Conservation (phyloP, 2,888 invertebrate species). For the Caenorhabditis zanzibari region DNA sequence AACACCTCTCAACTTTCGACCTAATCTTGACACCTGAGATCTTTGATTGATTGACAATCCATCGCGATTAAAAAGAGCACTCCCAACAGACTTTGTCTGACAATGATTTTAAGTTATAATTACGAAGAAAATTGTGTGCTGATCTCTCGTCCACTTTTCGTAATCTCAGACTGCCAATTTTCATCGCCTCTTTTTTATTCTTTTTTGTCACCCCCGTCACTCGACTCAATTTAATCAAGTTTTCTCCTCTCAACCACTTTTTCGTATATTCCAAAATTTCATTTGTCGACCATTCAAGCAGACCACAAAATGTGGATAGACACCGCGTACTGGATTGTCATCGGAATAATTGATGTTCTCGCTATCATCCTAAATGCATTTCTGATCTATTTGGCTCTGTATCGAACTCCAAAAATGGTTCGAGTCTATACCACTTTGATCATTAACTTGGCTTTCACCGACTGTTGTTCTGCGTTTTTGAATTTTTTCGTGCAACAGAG, state of each 20-base stretch:
- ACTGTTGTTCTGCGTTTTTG: slow-evolving; percentile 45
- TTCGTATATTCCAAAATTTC: slow-evolving; percentile 9
- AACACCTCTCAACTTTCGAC: too few relatives aligned
- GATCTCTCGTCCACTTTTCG: background rate
- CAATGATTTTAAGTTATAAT: background rate
- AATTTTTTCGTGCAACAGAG: slow-evolving; percentile 60
- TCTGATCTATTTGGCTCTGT: slow-evolving; percentile 53
- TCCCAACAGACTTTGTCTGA: slow-evolving; percentile 9
- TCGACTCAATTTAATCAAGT: slow-evolving; percentile 25
- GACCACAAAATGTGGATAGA: background rate
- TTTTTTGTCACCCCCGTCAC: slow-evolving; percentile 29
- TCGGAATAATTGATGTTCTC: slow-evolving; percentile 39
- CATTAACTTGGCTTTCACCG: slow-evolving; percentile 58
- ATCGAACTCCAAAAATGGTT: slow-evolving; percentile 52
- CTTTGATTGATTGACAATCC: too few relatives aligned
- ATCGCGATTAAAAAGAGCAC: background rate
- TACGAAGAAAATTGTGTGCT: background rate
- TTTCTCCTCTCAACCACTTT: slow-evolving; percentile 1
- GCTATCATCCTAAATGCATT: slow-evolving; percentile 50
- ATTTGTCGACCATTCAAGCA: background rate
- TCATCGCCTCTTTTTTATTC: background rate
- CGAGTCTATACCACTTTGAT: slow-evolving; percentile 48
- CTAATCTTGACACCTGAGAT: too few relatives aligned
- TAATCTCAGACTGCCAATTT: background rate
- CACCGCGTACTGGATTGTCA: slow-evolving; percentile 43